Conservation (phyloP, 2,888 invertebrate species). For the Drosophila quasianomalipes region DNA sequence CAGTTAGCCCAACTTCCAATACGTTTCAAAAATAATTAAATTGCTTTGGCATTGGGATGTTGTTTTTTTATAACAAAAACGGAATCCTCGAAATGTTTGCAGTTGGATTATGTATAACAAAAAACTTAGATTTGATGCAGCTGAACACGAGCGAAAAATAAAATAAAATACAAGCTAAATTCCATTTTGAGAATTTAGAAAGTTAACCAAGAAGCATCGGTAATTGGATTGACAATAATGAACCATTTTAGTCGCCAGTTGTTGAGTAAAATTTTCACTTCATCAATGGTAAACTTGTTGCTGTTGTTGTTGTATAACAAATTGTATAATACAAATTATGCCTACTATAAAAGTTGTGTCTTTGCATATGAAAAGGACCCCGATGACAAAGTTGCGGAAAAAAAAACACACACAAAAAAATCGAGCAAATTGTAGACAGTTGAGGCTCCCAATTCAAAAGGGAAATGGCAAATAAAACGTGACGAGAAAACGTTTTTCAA, state of each 20-base stretch:
- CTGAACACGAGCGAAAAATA: too few species aligned
- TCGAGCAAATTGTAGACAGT: conserved; percentile 11
- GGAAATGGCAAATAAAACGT: not conserved
- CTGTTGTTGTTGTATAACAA: not conserved
- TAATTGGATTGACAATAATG: not conserved
- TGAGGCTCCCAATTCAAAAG: conserved; percentile 9
- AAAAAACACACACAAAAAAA: conserved; percentile 6
- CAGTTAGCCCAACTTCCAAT: conserved; percentile 14
- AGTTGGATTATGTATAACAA: not conserved
- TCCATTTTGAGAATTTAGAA: not conserved
- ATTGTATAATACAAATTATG: not conserved
- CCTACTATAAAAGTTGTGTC: too few species aligned
- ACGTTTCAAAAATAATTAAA: not conserved
- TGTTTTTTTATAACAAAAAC: too few species aligned
- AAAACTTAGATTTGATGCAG: not conserved
- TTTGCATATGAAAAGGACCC: conserved; percentile 5
- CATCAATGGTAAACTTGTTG: not conserved
- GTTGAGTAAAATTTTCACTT: not conserved
- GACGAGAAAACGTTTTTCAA: conserved; percentile 49
- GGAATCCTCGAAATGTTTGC: not conserved
- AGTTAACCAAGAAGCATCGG: not conserved
- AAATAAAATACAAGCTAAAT: not conserved
- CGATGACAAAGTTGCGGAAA: conserved; percentile 38
- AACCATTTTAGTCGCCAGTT: not conserved
- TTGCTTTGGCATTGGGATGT: too few species aligned